Base-by-base conservation (phyloP, 2,113 vertebrate genomes). In the Daubentonia madagascariensis region DNA sequence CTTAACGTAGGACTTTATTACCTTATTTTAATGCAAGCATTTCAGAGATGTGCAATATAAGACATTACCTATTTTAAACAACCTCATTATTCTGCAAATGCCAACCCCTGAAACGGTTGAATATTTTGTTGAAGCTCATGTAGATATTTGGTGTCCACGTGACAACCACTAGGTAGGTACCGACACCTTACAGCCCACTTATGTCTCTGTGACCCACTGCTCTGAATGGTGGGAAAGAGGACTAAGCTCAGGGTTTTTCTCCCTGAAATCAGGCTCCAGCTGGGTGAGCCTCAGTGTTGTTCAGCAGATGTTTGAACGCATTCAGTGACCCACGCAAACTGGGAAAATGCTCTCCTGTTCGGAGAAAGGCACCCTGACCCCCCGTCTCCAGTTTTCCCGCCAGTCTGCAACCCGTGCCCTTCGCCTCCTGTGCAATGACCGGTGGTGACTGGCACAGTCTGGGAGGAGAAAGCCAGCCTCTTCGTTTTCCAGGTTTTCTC, bases 51-150 rank as follows among this genome's bases (percentile, higher is more conserved):
- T 14, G 8, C 76, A 25, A 11, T 32, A 35, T 1, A 43, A 35
- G 85, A 54, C 28, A 10, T 37, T 3, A 5, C 13, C 18, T 30
- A 3, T 20, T n/a, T 28, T 40, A 4, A 59, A 5, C 32, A 16
- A 8, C 25, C 20, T 79, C 35, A 4, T n/a, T 84, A 2, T 14
- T 13, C 43, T 23, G 2, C 61, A 91, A 17, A 23, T 3, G 10
- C 35, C 3, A 0, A 28, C 0, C 6, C 12, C 22, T 14, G 1
- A 14, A 5, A 13, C 14, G 5, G 3, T 2, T 12, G 13, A 17
- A 8, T 3, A 1, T 16, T 12, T 17, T 5, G 5, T 4, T 68
- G 8, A 25, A 12, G 35, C 18, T 35, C 17, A 8, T 2, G 3
- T 0, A 0, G 23, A 0, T 65, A 20, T 20, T 35, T 22, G 52